Evolutionary conservation across 2,113 vertebrate genomes (phyloP).

Genomic region (Hippotragus niger): DNA sequence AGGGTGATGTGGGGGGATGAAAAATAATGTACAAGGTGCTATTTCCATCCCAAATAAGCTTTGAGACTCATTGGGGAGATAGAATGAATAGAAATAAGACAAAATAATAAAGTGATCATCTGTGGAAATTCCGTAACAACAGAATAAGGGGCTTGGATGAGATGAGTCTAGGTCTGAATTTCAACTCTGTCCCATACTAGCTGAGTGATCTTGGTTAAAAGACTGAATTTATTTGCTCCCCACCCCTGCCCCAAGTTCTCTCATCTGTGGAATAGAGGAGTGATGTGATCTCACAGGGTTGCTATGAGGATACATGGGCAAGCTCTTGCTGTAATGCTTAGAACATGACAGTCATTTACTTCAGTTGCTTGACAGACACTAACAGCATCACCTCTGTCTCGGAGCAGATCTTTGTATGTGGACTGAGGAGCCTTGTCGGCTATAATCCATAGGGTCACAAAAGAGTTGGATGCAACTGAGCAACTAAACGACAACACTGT

Average conservation of each 20-base stretch:
- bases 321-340: background rate
- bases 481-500: fast-evolving
- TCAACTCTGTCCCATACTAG: background rate
- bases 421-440: background rate
- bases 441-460: background rate
- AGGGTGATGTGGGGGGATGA: background rate
- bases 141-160: background rate
- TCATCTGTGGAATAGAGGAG: background rate
- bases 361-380: background rate
- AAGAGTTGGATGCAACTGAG: background rate
- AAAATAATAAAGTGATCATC: background rate
- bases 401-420: background rate
- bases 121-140: background rate
- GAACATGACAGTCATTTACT: background rate
- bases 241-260: background rate
- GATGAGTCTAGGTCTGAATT: background rate
- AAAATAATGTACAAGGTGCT: background rate
- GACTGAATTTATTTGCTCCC: background rate
- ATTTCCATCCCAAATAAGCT: background rate
- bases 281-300: background rate
- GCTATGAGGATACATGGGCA: background rate
- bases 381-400: background rate
- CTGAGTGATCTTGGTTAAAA: background rate
- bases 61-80: background rate
- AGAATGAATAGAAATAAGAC: background rate